These are phyloP conservation scores for Uropetala carovei DNA, from an alignment of 2,888 invertebrate species.

Conservation along the genomic window DNA sequence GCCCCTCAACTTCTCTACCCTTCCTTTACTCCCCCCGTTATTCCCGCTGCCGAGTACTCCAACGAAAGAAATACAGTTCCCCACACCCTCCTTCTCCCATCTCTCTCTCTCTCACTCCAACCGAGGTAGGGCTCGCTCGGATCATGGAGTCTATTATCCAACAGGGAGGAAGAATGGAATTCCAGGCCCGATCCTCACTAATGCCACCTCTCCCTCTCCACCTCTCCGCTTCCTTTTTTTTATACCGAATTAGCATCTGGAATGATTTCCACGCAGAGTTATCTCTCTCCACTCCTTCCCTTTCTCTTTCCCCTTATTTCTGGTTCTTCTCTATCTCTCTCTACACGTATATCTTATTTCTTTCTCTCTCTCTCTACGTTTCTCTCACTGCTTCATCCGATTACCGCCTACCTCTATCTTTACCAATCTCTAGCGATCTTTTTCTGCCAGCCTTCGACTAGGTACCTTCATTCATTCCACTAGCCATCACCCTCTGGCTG, in stretches of 20 bases:
- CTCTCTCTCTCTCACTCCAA: too few relatives aligned
- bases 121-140: not conserved
- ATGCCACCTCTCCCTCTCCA: slow-evolving; percentile 28
- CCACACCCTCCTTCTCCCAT: too few relatives aligned
- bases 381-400: not conserved
- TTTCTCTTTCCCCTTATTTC: not conserved
- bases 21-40: too few relatives aligned
- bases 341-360: not conserved
- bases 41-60: too few relatives aligned
- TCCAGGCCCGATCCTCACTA: slow-evolving; percentile 25
- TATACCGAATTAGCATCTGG: slow-evolving; percentile 52
- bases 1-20: too few relatives aligned
- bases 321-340: not conserved
- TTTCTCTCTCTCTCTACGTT: not conserved
- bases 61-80: too few relatives aligned
- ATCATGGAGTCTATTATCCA: slow-evolving; percentile 45
- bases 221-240: not conserved
- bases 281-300: not conserved
- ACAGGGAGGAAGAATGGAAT: slow-evolving; percentile 50
- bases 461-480: too few relatives aligned
- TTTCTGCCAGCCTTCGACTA: not conserved
- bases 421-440: not conserved
- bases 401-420: not conserved
- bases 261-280: slow-evolving; percentile 7
- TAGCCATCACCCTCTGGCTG: not conserved